A percentile compares a stretch with the other conserved stretches of the same genome.
These are phyloP conservation scores for Alviniconcha strummeri DNA, from an alignment of 2,888 invertebrate genomes.

Conservation along the genomic window DNA sequence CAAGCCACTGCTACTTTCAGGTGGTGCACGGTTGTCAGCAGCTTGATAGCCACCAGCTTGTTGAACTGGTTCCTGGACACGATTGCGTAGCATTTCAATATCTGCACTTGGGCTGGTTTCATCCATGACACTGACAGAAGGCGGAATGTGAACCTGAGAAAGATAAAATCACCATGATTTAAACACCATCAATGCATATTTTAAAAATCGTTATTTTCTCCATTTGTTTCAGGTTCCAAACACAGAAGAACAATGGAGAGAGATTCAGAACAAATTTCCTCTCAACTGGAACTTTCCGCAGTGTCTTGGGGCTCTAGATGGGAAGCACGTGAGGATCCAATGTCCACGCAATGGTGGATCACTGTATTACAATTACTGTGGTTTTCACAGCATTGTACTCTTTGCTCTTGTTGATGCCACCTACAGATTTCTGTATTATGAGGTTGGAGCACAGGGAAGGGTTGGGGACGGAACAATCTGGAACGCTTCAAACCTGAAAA, in stretches of 20 bases:
- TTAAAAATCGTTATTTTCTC: neutral
- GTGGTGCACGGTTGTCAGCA: too few species aligned
- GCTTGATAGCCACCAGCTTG: neutral
- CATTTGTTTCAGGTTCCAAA: conserved; percentile 12
- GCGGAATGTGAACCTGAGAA: neutral
- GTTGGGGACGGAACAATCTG: neutral
- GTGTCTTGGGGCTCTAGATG: conserved; percentile 26
- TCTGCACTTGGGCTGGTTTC: neutral
- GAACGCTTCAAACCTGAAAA: neutral
- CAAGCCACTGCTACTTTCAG: too few species aligned
- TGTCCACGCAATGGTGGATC: conserved; percentile 9
- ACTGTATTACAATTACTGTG: conserved; percentile 1
- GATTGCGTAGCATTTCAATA: neutral
- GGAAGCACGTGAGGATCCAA: conserved; percentile 17
- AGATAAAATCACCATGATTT: neutral
- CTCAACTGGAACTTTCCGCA: conserved; percentile 19
- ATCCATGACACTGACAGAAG: neutral
- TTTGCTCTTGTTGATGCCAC: conserved; percentile 19
- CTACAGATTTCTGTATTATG: conserved; percentile 2
- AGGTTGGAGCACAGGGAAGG: conserved; percentile 13
- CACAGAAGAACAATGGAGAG: neutral
- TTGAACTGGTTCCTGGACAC: too few species aligned
- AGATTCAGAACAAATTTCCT: neutral
- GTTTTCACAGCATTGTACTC: conserved; percentile 9
- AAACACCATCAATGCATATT: neutral